Percentiles rank a stretch among this genome's conserved stretches.
Conservation (phyloP, 1,140 invertebrate genomes). For the Drosophila arizonae region DNA sequence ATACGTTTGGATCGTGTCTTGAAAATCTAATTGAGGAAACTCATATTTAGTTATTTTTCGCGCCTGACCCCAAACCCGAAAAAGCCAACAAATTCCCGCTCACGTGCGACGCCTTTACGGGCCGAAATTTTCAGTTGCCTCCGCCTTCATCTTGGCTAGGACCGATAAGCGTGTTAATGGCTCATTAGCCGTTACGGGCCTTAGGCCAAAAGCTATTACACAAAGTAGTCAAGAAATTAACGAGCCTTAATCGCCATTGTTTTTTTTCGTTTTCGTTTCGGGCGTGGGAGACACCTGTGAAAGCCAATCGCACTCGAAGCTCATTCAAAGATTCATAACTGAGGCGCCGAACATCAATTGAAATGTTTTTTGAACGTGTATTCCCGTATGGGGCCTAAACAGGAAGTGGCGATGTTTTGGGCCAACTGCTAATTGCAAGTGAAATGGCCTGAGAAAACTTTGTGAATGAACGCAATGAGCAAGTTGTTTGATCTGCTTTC, state of each 20-base stretch:
- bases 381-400: conserved; percentile 15
- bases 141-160: conserved; percentile 6
- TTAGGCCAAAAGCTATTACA: conserved; percentile 41
- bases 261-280: neutral
- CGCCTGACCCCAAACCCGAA: conserved; percentile 30
- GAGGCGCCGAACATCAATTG: conserved; percentile 22
- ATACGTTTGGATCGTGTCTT: conserved; percentile 29
- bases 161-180: conserved; percentile 73
- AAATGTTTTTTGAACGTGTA: conserved; percentile 1
- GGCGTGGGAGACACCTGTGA: conserved; percentile 41
- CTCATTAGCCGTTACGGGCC: conserved; percentile 54
- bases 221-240: conserved; percentile 50
- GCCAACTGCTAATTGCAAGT: conserved; percentile 35
- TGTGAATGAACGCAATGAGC: conserved; percentile 9
- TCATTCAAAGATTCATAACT: conserved; percentile 5
- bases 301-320: conserved; percentile 30
- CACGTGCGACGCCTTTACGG: conserved; percentile 20
- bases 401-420: conserved; percentile 38
- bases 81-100: neutral
- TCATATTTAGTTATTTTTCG: conserved; percentile 57
- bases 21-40: conserved; percentile 72
- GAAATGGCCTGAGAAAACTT: conserved; percentile 12
- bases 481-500: conserved; percentile 19
- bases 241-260: conserved; percentile 15
- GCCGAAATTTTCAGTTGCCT: conserved; percentile 46